Conservation (phyloP, 2,113 vertebrate genomes). For the Verasper variegatus region DNA sequence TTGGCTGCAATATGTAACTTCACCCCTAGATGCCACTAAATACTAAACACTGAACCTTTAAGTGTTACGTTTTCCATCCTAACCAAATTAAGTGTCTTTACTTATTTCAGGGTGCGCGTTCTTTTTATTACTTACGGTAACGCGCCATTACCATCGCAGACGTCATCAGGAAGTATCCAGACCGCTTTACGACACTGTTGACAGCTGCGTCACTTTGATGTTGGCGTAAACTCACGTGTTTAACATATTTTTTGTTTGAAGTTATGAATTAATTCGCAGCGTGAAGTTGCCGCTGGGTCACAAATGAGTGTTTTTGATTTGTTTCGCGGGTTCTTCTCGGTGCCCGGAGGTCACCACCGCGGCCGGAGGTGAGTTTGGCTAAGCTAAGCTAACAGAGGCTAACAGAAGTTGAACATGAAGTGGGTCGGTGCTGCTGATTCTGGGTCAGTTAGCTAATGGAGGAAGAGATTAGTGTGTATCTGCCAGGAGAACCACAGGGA, state of each 20-base stretch:
- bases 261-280: constrained; percentile 36
- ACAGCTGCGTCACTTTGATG: neutral
- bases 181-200: constrained; percentile 65
- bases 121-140: constrained; percentile 33
- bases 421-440: neutral
- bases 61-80: neutral
- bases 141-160: constrained; percentile 23
- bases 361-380: constrained; percentile 70
- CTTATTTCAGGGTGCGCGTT: constrained; percentile 5
- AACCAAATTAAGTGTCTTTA: neutral
- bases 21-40: no score
- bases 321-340: constrained; percentile 83
- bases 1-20: no score
- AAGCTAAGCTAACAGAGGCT: constrained; percentile 34
- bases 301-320: constrained; percentile 84
- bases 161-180: constrained; percentile 35
- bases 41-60: no score
- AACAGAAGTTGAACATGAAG: neutral
- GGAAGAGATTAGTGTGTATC: constrained; percentile 26
- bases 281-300: neutral
- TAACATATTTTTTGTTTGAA: neutral
- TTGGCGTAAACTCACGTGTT: no score
- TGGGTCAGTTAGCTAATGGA: neutral
- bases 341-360: constrained; percentile 69
- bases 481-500: constrained; percentile 40